Conservation (phyloP, 2,888 invertebrate genomes). For the Nysson spinosus region DNA sequence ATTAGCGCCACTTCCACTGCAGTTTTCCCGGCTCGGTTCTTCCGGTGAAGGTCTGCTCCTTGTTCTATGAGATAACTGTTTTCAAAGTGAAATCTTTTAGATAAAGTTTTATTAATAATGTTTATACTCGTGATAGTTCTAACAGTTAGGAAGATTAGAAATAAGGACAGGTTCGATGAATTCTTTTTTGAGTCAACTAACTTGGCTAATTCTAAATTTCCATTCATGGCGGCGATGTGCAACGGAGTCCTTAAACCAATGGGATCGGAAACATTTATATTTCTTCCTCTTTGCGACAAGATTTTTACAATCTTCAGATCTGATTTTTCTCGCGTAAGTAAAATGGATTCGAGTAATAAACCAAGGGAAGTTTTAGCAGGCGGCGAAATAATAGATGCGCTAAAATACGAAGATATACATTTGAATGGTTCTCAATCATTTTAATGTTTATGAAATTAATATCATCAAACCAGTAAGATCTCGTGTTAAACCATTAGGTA, state of each 20-base stretch:
- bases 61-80: constrained; percentile 12
- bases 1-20: constrained; percentile 10
- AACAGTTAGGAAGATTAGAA: not conserved
- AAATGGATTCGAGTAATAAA: constrained; percentile 11
- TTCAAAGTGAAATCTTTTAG: no score
- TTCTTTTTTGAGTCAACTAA: constrained; percentile 17
- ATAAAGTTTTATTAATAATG: not conserved
- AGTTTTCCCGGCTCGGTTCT: constrained; percentile 1
- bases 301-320: constrained; percentile 13
- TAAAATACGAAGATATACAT: not conserved
- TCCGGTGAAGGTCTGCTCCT: constrained; percentile 2
- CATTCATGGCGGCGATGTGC: constrained; percentile 23
- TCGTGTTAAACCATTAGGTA: no score
- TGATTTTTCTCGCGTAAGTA: not conserved
- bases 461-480: no score
- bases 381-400: not conserved
- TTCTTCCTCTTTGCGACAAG: constrained; percentile 1
- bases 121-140: no score
- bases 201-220: constrained; percentile 10
- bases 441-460: no score
- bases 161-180: not conserved
- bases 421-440: no score
- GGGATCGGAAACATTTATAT: constrained; percentile 5
- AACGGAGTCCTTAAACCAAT: constrained; percentile 17
- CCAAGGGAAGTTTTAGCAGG: constrained; percentile 1